phyloP scores from a whole-genome alignment of 1,140 invertebrate species.

The Micrasema longulum region DNA sequence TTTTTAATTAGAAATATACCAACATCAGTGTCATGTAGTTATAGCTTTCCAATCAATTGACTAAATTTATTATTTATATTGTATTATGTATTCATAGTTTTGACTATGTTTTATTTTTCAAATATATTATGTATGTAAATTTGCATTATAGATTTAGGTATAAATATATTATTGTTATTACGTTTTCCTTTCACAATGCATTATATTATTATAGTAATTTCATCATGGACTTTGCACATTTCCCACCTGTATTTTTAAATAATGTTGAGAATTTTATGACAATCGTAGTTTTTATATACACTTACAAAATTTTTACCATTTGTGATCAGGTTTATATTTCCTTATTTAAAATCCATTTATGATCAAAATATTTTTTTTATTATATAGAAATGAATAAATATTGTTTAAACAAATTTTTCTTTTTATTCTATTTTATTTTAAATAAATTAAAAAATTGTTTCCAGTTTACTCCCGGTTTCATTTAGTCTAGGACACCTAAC shows the following conservation, averaged over 20 bases:
- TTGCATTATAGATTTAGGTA: constrained; percentile 31
- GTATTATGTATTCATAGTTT: constrained; percentile 28
- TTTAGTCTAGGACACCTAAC: too few species aligned
- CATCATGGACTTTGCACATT: constrained; percentile 37
- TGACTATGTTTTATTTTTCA: too few species aligned
- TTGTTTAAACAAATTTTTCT: constrained; percentile 43
- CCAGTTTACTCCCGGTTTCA: too few species aligned
- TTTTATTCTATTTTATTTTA: not conserved
- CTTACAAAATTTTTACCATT: constrained; percentile 52
- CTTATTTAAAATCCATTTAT: constrained; percentile 47
- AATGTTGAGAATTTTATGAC: constrained; percentile 53
- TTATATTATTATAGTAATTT: constrained; percentile 15
- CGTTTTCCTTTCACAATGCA: constrained; percentile 7
- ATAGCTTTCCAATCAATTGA: constrained; percentile 27
- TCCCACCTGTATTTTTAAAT: constrained; percentile 52
- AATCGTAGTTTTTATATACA: constrained; percentile 54
- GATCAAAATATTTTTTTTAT: constrained; percentile 51
- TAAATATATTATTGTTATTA: constrained; percentile 39
- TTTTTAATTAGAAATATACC: constrained; percentile 32
- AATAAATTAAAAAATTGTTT: not conserved
- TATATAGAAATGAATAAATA: constrained; percentile 50
- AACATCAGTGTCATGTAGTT: constrained; percentile 40
- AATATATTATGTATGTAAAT: too few species aligned
- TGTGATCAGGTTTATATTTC: constrained; percentile 52
- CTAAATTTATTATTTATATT: constrained; percentile 21